Conservation (phyloP, 2,113 vertebrate species). For the Scolopax mira region DNA sequence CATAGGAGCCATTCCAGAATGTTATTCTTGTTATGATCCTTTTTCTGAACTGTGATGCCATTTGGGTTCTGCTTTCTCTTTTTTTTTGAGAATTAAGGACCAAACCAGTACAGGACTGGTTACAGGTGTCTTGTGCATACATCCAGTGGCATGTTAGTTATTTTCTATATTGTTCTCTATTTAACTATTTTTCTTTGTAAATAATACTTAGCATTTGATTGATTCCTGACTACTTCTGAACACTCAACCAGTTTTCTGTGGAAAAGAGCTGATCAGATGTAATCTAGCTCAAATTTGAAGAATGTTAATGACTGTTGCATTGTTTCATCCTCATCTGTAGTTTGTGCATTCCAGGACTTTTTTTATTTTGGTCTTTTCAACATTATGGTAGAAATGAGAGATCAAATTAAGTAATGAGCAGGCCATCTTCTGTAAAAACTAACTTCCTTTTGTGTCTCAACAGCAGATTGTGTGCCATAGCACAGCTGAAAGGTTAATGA, state of each 20-base stretch:
- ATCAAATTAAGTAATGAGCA: neutral
- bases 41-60: neutral
- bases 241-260: neutral
- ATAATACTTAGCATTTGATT: neutral
- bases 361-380: neutral
- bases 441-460: neutral
- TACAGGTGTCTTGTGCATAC: neutral
- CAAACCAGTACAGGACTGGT: neutral
- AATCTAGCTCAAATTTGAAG: neutral
- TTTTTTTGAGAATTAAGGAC: neutral
- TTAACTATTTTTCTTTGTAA: neutral
- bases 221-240: neutral
- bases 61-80: neutral
- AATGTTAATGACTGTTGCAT: neutral
- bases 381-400: neutral
- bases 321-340: neutral
- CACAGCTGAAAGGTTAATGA: neutral
- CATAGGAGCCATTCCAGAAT: neutral
- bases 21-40: rapidly evolving
- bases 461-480: neutral
- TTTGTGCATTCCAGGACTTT: neutral
- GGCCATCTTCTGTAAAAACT: neutral
- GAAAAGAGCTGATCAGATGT: neutral
- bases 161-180: neutral
- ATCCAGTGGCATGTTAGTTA: neutral